phyloP scores from a whole-genome alignment of 2,797 vertebrate species.

The Syndactyla subalaris region DNA sequence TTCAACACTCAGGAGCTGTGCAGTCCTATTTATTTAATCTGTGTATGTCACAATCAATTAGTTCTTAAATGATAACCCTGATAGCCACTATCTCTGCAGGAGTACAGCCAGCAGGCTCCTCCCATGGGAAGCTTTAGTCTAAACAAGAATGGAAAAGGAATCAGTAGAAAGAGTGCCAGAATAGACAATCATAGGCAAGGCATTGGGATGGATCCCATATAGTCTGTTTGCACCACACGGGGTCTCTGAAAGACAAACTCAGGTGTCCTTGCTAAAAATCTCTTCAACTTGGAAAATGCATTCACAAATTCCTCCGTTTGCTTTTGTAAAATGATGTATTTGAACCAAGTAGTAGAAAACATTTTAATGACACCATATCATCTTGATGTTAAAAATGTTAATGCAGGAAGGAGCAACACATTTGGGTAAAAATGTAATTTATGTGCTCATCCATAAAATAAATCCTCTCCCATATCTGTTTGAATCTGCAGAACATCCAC shows the following conservation, averaged over 20 bases:
- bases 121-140: not conserved
- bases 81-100: not conserved
- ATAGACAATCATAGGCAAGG: not conserved
- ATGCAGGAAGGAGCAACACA: not conserved
- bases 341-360: not conserved
- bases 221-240: not conserved
- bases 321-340: not conserved
- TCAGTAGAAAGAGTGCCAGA: not conserved
- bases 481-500: not conserved
- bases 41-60: conserved; percentile 22
- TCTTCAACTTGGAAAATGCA: not conserved
- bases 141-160: conserved; percentile 24
- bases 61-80: not conserved
- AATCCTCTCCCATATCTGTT: not conserved
- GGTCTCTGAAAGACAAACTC: not conserved
- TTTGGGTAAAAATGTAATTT: not conserved
- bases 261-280: not conserved
- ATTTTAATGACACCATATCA: not conserved
- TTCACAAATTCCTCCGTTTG: not conserved
- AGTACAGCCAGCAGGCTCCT: not conserved
- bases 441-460: not conserved
- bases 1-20: not conserved
- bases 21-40: not conserved
- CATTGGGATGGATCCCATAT: not conserved
- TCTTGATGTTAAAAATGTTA: not conserved